Conservation (phyloP, 2,888 invertebrate species). For the Agrypnus murinus region DNA sequence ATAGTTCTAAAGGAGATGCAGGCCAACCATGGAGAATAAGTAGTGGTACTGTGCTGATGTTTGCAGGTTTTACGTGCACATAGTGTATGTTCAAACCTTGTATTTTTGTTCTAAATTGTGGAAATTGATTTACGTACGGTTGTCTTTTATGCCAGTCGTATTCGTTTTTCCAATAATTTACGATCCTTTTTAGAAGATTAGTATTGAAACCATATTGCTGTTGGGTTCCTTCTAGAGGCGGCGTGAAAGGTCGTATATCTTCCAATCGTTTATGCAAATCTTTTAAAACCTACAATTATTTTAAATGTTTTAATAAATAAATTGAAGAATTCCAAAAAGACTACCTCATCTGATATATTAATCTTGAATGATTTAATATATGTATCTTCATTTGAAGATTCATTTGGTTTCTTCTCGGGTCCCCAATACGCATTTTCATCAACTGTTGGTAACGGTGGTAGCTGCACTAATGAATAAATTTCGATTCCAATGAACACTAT, state of each 20-base stretch:
- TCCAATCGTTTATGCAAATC: conserved; percentile 75
- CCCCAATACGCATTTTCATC: conserved; percentile 29
- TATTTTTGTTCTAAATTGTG: conserved; percentile 82
- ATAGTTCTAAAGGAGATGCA: conserved; percentile 88
- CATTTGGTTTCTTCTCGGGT: conserved; percentile 31
- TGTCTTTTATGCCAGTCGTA: conserved; percentile 81
- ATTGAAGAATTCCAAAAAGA: too few relatives aligned
- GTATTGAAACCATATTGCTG: conserved; percentile 90
- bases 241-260: conserved; percentile 65
- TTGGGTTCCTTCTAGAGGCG: conserved; percentile 78
- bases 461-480: not conserved
- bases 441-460: conserved; percentile 5
- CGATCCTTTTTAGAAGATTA: conserved; percentile 76
- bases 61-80: conserved; percentile 76
- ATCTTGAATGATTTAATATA: conserved; percentile 19
- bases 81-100: conserved; percentile 82
- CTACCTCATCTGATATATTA: conserved; percentile 45
- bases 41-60: conserved; percentile 73
- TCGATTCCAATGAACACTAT: conserved; percentile 1
- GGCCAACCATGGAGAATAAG: conserved; percentile 93
- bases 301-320: too few relatives aligned
- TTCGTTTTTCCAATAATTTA: conserved; percentile 84
- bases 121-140: conserved; percentile 76
- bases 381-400: conserved; percentile 58
- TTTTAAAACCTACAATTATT: conserved; percentile 66